Percentiles rank a stretch among this genome's conserved stretches.
Evolutionary conservation across 2,113 vertebrate species (phyloP).

Genomic region (Smithornis capensis): DNA sequence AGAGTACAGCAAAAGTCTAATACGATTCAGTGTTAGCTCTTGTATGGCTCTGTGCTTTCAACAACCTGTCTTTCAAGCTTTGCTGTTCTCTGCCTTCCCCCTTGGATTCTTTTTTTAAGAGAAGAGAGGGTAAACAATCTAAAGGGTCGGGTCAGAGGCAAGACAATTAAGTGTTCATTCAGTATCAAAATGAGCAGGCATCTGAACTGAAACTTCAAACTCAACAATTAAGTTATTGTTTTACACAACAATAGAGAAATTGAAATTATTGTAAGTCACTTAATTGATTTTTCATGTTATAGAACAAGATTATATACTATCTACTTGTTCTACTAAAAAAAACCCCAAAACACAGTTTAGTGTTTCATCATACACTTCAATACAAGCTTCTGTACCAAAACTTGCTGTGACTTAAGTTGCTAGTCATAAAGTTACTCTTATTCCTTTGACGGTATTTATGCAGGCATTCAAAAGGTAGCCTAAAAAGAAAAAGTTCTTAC

Average conservation of each 20-base stretch:
- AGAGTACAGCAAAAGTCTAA: neutral
- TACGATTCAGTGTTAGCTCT: constrained; percentile 23
- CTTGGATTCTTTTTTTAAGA: neutral
- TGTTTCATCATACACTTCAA: fast-evolving
- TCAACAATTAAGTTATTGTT: neutral
- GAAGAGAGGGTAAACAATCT: neutral
- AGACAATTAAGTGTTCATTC: neutral
- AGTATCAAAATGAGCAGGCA: neutral
- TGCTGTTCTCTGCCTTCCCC: neutral
- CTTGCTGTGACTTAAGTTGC: neutral
- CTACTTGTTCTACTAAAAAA: neutral
- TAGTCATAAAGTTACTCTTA: neutral
- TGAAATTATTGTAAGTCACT: neutral
- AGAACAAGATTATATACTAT: neutral
- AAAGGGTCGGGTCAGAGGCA: neutral
- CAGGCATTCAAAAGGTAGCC: neutral
- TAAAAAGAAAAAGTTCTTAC: neutral
- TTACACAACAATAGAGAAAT: neutral
- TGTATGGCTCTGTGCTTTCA: neutral
- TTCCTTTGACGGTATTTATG: neutral
- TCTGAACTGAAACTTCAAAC: neutral
- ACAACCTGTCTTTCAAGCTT: neutral
- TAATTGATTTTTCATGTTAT: neutral
- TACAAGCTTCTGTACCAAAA: neutral
- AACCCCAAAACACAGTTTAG: neutral